Evolutionary conservation across 1,140 invertebrate genomes (phyloP), one percentile per base, ranked within the genome.

Genomic region (Leptinotarsa lineolata): DNA sequence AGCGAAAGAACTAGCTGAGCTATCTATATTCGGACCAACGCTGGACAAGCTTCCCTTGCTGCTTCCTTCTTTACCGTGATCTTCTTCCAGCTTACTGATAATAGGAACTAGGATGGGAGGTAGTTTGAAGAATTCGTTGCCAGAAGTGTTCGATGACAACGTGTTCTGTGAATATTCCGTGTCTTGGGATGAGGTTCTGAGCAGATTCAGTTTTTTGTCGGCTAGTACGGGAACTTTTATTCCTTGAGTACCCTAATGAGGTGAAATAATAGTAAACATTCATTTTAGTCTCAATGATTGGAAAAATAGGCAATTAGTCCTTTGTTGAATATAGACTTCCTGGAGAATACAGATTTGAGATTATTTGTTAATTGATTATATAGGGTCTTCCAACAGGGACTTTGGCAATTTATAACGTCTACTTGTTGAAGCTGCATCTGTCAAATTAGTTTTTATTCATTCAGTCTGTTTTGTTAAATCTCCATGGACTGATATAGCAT

Each of bases 41-140:
- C 91, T 91, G 0, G 90, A 91, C 30, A 88, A 82, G 82, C 85
- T 89, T 79, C 87, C 86, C 16, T 66, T 74, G 15, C 60, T 65
- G 46, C 46, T 30, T 61, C 66, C 54, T 21, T 73, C 63, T 66
- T 70, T 66, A 30, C 20, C 48, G 18, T 46, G 58, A 20, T 72
- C 48, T 78, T 74, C 68, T 81, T 76, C 77, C 84, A 78, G 71
- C 80, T 83, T 78, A 68, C 76, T 78, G 72, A 83, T 82, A 72
- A 91, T 90, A 21, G 91, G 91, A 20, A 90, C 83, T 74, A 93
- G 84, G 81, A 93, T 92, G 16, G 91, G 91, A 45, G 92, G 92
- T 45, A 93, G 82, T 80, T 89, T 85, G 69, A 88, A 83, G 60
- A 87, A 84, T 75, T 90, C 89, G 76, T 85, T 86, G 6, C 85